Percentiles rank a stretch among this genome's conserved stretches.
phyloP scores from a whole-genome alignment of 2,888 invertebrate genomes.

The Meiosimyza platycephala region DNA sequence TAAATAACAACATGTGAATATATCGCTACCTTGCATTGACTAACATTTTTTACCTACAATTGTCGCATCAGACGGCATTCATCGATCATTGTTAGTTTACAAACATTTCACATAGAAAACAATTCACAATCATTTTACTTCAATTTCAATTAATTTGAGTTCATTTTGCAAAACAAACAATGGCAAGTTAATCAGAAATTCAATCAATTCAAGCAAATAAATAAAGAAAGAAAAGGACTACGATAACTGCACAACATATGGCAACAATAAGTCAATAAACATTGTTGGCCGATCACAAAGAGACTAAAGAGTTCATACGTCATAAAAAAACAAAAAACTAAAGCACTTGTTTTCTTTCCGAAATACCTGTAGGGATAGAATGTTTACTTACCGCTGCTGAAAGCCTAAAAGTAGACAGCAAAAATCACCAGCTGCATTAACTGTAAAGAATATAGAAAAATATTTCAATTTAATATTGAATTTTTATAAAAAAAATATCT shows the following conservation, averaged over 20 bases:
- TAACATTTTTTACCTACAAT: too few species aligned
- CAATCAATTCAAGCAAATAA: slow-evolving; percentile 33
- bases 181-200: slow-evolving; percentile 34
- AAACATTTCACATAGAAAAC: too few species aligned
- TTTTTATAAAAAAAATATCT: not conserved
- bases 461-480: not conserved
- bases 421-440: not conserved
- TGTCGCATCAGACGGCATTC: too few species aligned
- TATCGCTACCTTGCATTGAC: too few species aligned
- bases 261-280: too few species aligned
- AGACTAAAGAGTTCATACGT: not conserved
- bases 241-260: too few species aligned
- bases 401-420: not conserved
- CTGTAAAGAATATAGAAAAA: not conserved
- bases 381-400: slow-evolving; percentile 1
- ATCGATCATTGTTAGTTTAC: too few species aligned
- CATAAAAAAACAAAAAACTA: not conserved
- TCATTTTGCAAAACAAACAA: slow-evolving; percentile 21
- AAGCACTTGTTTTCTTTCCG: slow-evolving; percentile 20
- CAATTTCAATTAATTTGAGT: too few species aligned
- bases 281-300: too few species aligned
- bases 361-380: not conserved
- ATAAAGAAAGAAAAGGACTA: too few species aligned
- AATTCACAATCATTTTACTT: too few species aligned
- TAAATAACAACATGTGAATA: too few species aligned